These are phyloP conservation scores for Drosophila yakuba DNA, from an alignment of 1,140 invertebrate species.

Conservation along the genomic window DNA sequence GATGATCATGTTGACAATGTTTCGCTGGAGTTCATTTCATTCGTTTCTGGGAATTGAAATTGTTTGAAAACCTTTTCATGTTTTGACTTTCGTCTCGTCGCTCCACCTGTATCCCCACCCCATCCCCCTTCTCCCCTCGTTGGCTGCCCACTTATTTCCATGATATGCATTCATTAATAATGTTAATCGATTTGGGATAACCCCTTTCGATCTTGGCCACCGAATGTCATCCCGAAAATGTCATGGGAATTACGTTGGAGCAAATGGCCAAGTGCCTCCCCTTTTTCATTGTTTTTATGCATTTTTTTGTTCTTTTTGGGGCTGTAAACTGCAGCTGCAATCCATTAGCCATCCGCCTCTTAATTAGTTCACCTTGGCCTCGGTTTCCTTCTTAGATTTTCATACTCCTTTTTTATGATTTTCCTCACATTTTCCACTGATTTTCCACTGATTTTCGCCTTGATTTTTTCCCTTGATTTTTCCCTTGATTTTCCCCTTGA, in stretches of 20 bases:
- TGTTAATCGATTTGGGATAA: constrained; percentile 70
- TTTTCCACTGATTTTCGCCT: too few relatives aligned
- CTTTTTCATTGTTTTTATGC: not conserved
- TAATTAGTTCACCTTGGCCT: constrained; percentile 53
- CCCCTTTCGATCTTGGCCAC: constrained; percentile 46
- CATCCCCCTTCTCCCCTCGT: not conserved
- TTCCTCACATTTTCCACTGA: constrained; percentile 1
- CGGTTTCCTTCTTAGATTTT: not conserved
- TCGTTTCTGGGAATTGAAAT: constrained; percentile 49
- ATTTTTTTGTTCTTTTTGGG: not conserved
- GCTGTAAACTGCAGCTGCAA: constrained; percentile 22
- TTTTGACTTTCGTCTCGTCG: constrained; percentile 45
- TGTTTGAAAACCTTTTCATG: constrained; percentile 71
- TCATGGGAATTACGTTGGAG: not conserved
- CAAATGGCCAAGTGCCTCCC: constrained; percentile 50
- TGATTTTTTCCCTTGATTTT: too few relatives aligned
- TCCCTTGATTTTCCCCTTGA: too few relatives aligned
- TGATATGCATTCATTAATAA: constrained; percentile 78
- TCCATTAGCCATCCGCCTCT: constrained; percentile 34
- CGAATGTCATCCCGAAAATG: constrained; percentile 16
- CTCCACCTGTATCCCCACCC: constrained; percentile 13
- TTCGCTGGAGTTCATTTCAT: constrained; percentile 54
- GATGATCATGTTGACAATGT: constrained; percentile 83
- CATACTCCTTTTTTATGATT: not conserved
- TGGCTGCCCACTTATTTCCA: constrained; percentile 39